These are phyloP conservation scores for Poliocrania exsul DNA, from an alignment of 2,797 vertebrate species.

Conservation along the genomic window DNA sequence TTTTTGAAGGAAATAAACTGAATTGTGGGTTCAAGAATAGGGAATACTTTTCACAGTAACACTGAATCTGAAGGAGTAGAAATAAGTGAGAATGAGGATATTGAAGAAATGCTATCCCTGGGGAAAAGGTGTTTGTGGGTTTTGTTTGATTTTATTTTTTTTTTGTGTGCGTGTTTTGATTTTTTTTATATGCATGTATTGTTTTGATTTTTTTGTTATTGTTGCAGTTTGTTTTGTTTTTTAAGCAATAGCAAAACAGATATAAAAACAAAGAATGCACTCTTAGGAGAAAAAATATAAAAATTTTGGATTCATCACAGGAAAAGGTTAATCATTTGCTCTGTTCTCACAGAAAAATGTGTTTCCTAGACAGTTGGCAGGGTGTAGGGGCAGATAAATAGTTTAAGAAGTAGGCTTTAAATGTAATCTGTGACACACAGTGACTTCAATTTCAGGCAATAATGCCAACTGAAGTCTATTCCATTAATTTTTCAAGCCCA, in stretches of 20 bases:
- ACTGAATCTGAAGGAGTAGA: neutral
- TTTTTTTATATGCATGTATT: too few relatives aligned
- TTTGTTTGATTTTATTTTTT: neutral
- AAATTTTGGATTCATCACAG: neutral
- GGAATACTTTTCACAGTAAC: neutral
- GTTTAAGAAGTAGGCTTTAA: neutral
- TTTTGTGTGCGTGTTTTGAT: neutral
- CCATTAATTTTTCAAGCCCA: neutral
- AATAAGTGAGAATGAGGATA: neutral
- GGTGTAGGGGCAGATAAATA: neutral
- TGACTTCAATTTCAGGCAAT: neutral
- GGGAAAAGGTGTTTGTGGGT: fast-evolving
- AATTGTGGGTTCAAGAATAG: neutral
- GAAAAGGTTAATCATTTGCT: neutral
- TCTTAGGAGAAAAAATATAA: neutral
- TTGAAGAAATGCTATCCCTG: neutral
- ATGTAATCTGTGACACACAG: neutral
- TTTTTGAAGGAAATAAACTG: neutral
- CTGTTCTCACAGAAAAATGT: neutral
- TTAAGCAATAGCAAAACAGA: neutral
- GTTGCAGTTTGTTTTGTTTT: neutral
- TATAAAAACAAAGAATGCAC: neutral
- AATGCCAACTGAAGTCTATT: neutral
- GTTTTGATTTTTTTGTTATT: too few relatives aligned
- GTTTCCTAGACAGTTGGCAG: neutral